phyloP scores from a whole-genome alignment of 2,888 invertebrate genomes.

The Chrysomela aeneicollis region DNA sequence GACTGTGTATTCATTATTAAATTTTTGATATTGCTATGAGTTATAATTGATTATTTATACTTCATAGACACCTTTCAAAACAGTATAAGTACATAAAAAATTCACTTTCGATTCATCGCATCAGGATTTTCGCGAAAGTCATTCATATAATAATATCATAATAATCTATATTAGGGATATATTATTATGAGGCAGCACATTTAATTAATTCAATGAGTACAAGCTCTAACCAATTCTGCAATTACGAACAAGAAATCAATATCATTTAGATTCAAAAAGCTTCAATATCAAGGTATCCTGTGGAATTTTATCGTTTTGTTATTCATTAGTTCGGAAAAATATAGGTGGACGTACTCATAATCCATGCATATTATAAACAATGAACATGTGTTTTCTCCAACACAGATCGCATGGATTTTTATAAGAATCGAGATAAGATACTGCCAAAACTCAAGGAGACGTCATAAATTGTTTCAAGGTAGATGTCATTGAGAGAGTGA shows the following conservation, averaged over 20 bases:
- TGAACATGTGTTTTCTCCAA: neutral
- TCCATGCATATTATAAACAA: neutral
- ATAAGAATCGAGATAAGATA: neutral
- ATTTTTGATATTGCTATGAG: no score
- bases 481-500: slow-evolving; percentile 5
- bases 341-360: neutral
- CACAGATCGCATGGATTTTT: neutral
- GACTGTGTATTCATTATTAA: no score
- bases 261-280: neutral
- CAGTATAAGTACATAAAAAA: no score
- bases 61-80: no score
- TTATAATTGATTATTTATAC: no score
- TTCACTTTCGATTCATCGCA: no score
- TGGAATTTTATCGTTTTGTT: neutral
- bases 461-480: slow-evolving; percentile 10
- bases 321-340: neutral
- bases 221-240: neutral
- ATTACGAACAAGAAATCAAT: neutral
- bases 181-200: no score
- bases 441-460: slow-evolving; percentile 2
- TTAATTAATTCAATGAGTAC: neutral
- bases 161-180: no score
- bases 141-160: no score
- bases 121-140: no score
- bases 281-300: slow-evolving; percentile 2